These are phyloP conservation scores for Pararge aegeria DNA, from an alignment of 1,140 invertebrate species.

Conservation along the genomic window DNA sequence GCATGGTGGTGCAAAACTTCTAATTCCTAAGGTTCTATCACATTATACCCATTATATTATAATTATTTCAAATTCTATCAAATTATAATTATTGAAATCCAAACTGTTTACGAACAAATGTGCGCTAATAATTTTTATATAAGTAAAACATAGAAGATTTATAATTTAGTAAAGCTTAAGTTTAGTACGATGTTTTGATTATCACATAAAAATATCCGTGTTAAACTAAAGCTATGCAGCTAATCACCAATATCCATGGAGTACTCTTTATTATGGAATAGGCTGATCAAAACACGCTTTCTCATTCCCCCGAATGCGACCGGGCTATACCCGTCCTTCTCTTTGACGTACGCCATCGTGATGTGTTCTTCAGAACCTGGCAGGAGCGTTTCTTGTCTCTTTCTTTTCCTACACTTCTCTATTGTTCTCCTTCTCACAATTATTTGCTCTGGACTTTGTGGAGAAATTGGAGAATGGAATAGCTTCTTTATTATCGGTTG, in stretches of 20 bases:
- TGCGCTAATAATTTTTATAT: too few species aligned
- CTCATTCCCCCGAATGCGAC: constrained; percentile 46
- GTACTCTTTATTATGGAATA: constrained; percentile 62
- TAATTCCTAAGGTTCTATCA: too few species aligned
- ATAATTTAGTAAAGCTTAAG: too few species aligned
- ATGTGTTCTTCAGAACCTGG: constrained; percentile 45
- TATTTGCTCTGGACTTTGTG: constrained; percentile 23
- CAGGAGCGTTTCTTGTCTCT: constrained; percentile 45
- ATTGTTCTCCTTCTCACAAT: constrained; percentile 1
- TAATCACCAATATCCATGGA: constrained; percentile 43
- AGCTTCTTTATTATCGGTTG: constrained; percentile 53
- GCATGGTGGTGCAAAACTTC: too few species aligned
- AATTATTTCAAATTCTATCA: too few species aligned
- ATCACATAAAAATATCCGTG: not conserved
- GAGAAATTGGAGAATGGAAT: constrained; percentile 54
- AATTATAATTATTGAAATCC: too few species aligned
- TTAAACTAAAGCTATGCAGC: too few species aligned
- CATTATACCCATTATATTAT: too few species aligned
- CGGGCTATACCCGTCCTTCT: constrained; percentile 47
- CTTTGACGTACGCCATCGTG: constrained; percentile 46
- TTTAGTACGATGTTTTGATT: too few species aligned
- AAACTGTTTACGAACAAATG: too few species aligned
- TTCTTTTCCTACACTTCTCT: constrained; percentile 36
- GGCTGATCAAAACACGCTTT: constrained; percentile 52
- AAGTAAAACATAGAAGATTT: too few species aligned